Conservation (phyloP, 2,888 invertebrate genomes). For the Phaedon cochleariae region DNA sequence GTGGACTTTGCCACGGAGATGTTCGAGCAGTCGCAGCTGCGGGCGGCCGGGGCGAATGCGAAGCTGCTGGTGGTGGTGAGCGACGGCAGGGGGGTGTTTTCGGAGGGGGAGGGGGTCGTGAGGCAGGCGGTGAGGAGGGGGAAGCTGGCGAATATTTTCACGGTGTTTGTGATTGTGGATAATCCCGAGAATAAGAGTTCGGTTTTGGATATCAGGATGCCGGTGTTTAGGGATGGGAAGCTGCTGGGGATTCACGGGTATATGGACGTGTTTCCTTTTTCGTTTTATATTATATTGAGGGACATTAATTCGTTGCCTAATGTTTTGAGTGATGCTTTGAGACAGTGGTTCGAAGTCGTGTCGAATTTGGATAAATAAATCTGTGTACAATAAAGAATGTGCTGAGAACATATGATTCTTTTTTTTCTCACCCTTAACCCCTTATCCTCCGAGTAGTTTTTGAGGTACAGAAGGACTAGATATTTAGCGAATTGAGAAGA, state of each 20-base stretch:
- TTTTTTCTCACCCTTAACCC: too few relatives aligned
- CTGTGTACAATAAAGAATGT: not conserved
- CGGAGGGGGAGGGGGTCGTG: conserved; percentile 83
- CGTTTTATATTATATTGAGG: conserved; percentile 93
- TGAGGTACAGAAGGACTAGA: too few relatives aligned
- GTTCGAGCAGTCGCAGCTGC: conserved; percentile 63
- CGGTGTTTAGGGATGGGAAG: conserved; percentile 71
- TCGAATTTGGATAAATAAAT: conserved; percentile 64
- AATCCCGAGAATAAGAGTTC: conserved; percentile 93
- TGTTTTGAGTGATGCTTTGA: conserved; percentile 92
- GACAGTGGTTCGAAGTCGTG: conserved; percentile 99
- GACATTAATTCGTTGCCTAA: conserved; percentile 88
- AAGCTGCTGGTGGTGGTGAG: conserved; percentile 92
- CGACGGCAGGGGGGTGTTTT: conserved; percentile 93
- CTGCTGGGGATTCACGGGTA: conserved; percentile 78
- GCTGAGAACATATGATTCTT: not conserved
- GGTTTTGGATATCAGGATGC: conserved; percentile 87
- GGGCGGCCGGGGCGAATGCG: conserved; percentile 70
- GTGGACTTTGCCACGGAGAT: conserved; percentile 81
- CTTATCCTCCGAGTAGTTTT: too few relatives aligned
- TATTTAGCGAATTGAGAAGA: too few relatives aligned
- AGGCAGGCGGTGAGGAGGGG: conserved; percentile 82
- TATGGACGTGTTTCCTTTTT: conserved; percentile 96
- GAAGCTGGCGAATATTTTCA: conserved; percentile 84
- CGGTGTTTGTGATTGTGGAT: conserved; percentile 95